These are phyloP conservation scores for Ctenosaura bakeri DNA, from an alignment of 2,797 vertebrate genomes.

Conservation along the genomic window DNA sequence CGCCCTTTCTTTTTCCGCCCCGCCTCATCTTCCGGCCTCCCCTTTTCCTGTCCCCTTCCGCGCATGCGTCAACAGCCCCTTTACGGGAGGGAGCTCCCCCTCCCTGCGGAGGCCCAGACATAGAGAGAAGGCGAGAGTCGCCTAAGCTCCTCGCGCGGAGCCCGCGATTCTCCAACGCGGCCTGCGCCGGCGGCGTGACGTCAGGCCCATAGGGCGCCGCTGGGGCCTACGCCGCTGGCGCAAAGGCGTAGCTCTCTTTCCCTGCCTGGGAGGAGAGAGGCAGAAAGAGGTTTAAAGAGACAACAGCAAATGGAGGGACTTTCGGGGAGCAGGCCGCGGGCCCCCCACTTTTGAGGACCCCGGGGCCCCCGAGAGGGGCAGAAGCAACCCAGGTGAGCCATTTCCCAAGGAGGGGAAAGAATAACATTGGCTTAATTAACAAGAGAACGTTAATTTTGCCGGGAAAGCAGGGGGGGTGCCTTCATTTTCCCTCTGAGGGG, in stretches of 20 bases:
- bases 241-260: constrained; percentile 42
- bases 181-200: constrained; percentile 48
- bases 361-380: too few species aligned
- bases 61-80: constrained; percentile 53
- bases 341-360: background rate
- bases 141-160: background rate
- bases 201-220: constrained; percentile 5
- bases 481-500: background rate
- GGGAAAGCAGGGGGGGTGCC: too few species aligned
- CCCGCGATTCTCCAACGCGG: constrained; percentile 55
- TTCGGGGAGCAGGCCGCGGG: constrained; percentile 45
- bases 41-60: background rate
- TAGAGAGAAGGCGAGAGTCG: background rate
- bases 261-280: constrained; percentile 48
- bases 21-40: background rate
- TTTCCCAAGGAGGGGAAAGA: background rate
- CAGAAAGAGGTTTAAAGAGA: constrained; percentile 60
- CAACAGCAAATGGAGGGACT: constrained; percentile 49
- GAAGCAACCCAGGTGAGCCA: background rate
- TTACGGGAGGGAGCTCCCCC: background rate
- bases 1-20: background rate
- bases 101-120: constrained; percentile 6
- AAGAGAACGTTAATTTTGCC: too few species aligned
- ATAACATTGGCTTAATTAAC: too few species aligned
- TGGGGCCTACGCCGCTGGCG: constrained; percentile 53